These are phyloP conservation scores for Hippopotamus amphibius DNA, from an alignment of 2,113 vertebrate genomes.

Conservation along the genomic window DNA sequence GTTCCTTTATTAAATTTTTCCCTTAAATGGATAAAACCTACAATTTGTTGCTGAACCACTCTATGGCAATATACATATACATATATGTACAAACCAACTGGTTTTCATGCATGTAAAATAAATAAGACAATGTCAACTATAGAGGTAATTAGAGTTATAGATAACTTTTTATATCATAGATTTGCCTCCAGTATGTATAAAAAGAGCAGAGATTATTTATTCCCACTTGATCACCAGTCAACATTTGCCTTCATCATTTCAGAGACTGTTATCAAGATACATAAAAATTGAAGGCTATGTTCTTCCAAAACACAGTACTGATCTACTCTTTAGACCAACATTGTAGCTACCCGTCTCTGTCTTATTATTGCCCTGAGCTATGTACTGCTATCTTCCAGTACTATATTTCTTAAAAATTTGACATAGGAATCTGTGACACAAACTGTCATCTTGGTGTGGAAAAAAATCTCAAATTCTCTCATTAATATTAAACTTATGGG, in stretches of 20 bases:
- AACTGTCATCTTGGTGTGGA: conserved; percentile 57
- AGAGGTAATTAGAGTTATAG: background rate
- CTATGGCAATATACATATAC: background rate
- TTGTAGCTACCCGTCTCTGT: background rate
- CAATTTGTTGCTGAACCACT: background rate
- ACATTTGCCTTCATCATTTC: conserved; percentile 13
- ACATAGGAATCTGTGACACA: conserved; percentile 69
- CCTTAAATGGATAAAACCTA: background rate
- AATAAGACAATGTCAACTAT: background rate
- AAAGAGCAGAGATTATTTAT: background rate
- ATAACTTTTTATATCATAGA: background rate
- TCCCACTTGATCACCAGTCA: background rate
- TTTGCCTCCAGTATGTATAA: background rate
- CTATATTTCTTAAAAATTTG: conserved; percentile 62
- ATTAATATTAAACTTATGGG: conserved; percentile 79
- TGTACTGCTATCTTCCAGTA: background rate
- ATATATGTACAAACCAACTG: background rate
- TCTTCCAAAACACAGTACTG: conserved; percentile 36
- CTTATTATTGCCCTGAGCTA: conserved; percentile 59
- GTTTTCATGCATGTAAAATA: background rate
- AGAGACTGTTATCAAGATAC: background rate
- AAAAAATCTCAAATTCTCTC: conserved; percentile 66
- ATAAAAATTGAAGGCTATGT: conserved; percentile 46
- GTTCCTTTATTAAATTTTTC: background rate
- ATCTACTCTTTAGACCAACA: conserved; percentile 21